Evolutionary conservation across 2,888 invertebrate genomes (phyloP), one percentile per base, ranked within the genome.

Genomic region (Microplitis manilae): DNA sequence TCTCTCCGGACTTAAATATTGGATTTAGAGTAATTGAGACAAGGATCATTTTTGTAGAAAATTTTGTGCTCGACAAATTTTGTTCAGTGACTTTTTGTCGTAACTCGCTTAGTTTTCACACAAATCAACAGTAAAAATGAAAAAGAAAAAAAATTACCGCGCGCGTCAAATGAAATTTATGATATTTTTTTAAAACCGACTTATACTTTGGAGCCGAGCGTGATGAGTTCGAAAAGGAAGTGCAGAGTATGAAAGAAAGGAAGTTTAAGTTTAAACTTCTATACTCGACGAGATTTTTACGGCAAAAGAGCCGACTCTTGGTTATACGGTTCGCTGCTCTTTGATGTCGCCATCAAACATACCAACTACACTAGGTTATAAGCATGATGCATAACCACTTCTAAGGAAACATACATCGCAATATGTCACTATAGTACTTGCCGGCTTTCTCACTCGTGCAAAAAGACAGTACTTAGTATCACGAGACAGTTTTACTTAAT

Each of bases 101-200:
- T 30, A 30, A 30, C 30, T 30, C 30, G 30, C 30, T 30, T 30
- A 30, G 30, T 30, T 30, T 30, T 4, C 30, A 30, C 30, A 30
- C 30, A 30, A 30, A 30, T 30, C 30, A 2, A 30, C 30, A 30
- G 4, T 30, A 30, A 30, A 30, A 30, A 30, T 30, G 30, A 30
- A 30, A 30, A 50, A 50, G 13, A 50, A 13, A 13, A 50, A 50
- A 50, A 8, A 13, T 50, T 50, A 9, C 2, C 50, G 84, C 85
- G 86, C 84, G 85, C 86, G 86, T 87, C 86, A 86, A 87, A 87
- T 86, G 86, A 86, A 85, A 89, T 89, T 89, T 89, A 89, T 88
- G 86, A 88, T 89, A 88, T 89, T 89, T 88, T 88, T 85, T 85
- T 84, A 85, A 67, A 30, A 50, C 4, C 67, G 13, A 67, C 30